Percentiles rank a stretch among this genome's conserved stretches.
phyloP scores from a whole-genome alignment of 23 tunicate genomes.

The Trididemnum nubilum region DNA sequence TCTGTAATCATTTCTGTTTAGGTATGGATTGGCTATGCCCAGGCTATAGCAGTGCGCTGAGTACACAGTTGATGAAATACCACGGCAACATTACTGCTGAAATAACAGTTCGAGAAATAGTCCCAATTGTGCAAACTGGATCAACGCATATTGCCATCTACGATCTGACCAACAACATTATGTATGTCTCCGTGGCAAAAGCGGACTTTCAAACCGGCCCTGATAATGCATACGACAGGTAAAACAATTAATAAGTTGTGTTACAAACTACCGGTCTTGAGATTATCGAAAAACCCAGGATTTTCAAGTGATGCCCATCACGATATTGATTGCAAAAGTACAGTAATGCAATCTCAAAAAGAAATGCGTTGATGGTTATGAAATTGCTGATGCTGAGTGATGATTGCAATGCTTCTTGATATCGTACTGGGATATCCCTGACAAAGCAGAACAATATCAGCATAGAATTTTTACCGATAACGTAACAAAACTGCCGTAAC shows the following conservation, averaged over 20 bases:
- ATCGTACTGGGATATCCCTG: no score
- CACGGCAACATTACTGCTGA: conserved; percentile 81
- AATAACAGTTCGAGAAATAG: conserved; percentile 57
- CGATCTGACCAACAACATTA: conserved; percentile 63
- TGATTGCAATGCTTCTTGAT: no score
- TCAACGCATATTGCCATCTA: conserved; percentile 87
- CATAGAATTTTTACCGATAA: no score
- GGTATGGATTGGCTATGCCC: conserved; percentile 99
- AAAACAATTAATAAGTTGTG: background rate
- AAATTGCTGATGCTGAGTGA: no score
- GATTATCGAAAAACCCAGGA: background rate
- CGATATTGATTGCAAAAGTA: conserved; percentile 1
- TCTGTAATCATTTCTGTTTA: no score
- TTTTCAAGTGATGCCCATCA: background rate
- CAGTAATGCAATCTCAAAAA: background rate
- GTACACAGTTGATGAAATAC: conserved; percentile 56
- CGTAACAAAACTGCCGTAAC: no score
- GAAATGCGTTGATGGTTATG: no score
- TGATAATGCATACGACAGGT: conserved; percentile 74
- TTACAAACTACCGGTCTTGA: background rate
- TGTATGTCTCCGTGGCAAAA: conserved; percentile 70
- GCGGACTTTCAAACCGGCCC: conserved; percentile 78
- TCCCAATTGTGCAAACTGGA: conserved; percentile 71
- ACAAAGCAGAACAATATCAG: no score
- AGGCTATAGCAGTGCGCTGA: conserved; percentile 55